Evolutionary conservation across 2,888 invertebrate species (phyloP).

Genomic region (Nemotelus nigrinus): DNA sequence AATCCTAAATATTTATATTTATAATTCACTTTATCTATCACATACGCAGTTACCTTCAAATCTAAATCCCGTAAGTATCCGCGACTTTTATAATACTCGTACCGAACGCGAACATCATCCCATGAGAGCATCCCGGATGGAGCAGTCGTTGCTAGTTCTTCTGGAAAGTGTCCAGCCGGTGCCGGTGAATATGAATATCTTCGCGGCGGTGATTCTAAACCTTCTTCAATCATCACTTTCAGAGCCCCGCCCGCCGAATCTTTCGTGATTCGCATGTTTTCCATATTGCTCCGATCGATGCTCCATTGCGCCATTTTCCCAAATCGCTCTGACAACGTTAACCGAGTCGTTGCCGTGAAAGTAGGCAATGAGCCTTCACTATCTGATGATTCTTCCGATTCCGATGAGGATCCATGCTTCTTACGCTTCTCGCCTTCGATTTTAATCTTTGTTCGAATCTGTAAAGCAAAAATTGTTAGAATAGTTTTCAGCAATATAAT

Average conservation of each 20-base stretch:
- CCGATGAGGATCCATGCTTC: constrained; percentile 68
- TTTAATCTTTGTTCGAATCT: constrained; percentile 64
- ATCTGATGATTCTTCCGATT: constrained; percentile 72
- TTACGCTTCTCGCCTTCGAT: constrained; percentile 66
- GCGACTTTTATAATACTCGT: constrained; percentile 88
- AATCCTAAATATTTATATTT: constrained; percentile 69
- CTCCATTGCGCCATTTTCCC: constrained; percentile 94
- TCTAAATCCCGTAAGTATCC: constrained; percentile 80
- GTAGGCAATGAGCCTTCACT: constrained; percentile 69
- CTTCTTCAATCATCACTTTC: constrained; percentile 80
- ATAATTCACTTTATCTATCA: background rate
- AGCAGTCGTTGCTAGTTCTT: constrained; percentile 77
- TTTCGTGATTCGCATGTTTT: constrained; percentile 87
- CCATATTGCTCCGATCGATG: constrained; percentile 82
- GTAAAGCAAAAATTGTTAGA: background rate
- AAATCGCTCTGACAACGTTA: constrained; percentile 87
- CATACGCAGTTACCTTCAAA: constrained; percentile 58
- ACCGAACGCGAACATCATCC: constrained; percentile 89
- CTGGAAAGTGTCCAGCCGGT: constrained; percentile 81
- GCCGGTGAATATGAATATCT: constrained; percentile 71
- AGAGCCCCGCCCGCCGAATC: constrained; percentile 77
- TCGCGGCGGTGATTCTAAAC: constrained; percentile 70
- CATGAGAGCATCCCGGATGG: constrained; percentile 79
- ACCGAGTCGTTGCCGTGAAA: constrained; percentile 70
- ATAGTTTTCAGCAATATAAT: background rate